phyloP scores from a whole-genome alignment of 1,140 invertebrate species.

The Cecropterus lyciades region DNA sequence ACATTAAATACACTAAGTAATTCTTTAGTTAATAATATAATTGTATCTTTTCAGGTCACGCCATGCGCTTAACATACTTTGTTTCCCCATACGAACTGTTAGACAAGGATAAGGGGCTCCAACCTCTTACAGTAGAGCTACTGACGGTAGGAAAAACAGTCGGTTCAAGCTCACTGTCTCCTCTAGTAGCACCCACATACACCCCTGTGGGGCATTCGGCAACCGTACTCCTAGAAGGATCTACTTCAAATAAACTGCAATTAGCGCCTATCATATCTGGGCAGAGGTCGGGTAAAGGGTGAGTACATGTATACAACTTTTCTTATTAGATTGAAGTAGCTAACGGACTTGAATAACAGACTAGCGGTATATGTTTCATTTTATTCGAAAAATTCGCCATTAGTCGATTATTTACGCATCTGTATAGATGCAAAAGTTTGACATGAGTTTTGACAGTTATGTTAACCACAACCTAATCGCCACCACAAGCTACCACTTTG shows the following conservation, averaged over 20 bases:
- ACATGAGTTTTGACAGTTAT: no score
- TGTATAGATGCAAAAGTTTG: no score
- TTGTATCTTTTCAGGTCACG: constrained; percentile 88
- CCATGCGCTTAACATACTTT: constrained; percentile 97
- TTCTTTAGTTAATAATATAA: constrained; percentile 3
- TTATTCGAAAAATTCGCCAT: no score
- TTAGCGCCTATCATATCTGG: constrained; percentile 91
- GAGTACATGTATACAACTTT: no score
- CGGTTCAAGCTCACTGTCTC: constrained; percentile 57
- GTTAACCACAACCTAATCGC: no score
- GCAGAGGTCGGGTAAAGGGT: constrained; percentile 91
- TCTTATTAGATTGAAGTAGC: no score
- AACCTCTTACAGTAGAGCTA: constrained; percentile 89
- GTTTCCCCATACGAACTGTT: constrained; percentile 97
- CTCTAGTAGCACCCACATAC: constrained; percentile 59
- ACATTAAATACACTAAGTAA: no score
- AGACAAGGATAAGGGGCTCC: constrained; percentile 90
- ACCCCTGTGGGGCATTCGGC: constrained; percentile 91
- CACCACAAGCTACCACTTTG: no score
- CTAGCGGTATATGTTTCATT: no score
- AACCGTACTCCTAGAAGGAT: constrained; percentile 95
- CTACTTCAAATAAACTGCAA: constrained; percentile 94
- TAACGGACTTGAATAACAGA: no score
- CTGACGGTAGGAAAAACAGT: constrained; percentile 84
- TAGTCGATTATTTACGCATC: no score